Percentiles rank a stretch among this genome's conserved stretches.
These are phyloP conservation scores for Hipparchia sbordonii DNA, from an alignment of 2,888 invertebrate species.

Conservation along the genomic window DNA sequence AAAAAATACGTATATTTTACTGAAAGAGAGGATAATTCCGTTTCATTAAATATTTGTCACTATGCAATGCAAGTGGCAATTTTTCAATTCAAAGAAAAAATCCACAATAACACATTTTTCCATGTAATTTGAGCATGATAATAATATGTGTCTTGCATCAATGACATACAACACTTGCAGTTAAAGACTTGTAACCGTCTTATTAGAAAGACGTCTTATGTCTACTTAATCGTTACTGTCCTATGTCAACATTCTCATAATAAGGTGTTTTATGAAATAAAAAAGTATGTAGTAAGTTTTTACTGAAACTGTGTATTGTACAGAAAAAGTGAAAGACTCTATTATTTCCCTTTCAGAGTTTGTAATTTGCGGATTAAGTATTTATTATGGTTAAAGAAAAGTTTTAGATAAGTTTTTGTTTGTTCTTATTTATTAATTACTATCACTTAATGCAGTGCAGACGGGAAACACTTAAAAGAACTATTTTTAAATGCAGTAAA, in stretches of 20 bases:
- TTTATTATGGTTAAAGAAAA: too few species aligned
- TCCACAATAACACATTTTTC: conserved; percentile 11
- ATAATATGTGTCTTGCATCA: conserved; percentile 39
- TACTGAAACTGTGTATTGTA: neutral
- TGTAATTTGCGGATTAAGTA: too few species aligned
- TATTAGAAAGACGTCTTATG: conserved; percentile 31
- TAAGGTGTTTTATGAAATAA: conserved; percentile 31
- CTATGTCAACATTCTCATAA: conserved; percentile 47
- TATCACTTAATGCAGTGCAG: too few species aligned
- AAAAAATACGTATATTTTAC: neutral
- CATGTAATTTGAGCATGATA: conserved; percentile 40
- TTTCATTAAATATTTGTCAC: conserved; percentile 25
- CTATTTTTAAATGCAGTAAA: too few species aligned
- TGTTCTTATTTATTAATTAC: too few species aligned
- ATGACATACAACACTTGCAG: conserved; percentile 32
- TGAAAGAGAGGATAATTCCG: neutral
- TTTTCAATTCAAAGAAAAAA: conserved; percentile 32
- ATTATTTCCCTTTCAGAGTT: too few species aligned
- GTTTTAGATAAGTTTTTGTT: too few species aligned
- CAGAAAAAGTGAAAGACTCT: too few species aligned
- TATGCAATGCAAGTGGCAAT: conserved; percentile 26
- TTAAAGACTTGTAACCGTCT: conserved; percentile 40
- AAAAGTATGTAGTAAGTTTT: neutral
- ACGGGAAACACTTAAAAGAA: too few species aligned
- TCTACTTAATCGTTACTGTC: conserved; percentile 37